Evolutionary conservation across 1,140 invertebrate genomes (phyloP).

Genomic region (Drosophila fuyamai): DNA sequence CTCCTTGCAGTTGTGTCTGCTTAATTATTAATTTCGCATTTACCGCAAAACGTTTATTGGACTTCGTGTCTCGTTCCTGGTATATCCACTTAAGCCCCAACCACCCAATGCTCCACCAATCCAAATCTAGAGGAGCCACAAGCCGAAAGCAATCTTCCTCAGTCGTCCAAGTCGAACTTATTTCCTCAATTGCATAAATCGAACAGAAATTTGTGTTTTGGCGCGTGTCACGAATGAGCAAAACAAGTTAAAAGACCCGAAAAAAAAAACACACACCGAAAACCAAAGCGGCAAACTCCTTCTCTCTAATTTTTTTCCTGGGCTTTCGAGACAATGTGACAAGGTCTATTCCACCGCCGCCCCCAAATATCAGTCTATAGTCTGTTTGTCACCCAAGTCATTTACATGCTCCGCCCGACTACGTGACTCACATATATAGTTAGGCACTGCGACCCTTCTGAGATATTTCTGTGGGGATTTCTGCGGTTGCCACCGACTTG

Average conservation of each 20-base stretch:
- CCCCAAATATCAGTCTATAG: slow-evolving; percentile 45
- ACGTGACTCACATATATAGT: slow-evolving; percentile 78
- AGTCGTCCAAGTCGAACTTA: slow-evolving; percentile 59
- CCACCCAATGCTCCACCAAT: slow-evolving; percentile 16
- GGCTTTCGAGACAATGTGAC: slow-evolving; percentile 75
- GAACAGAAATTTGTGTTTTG: slow-evolving; percentile 78
- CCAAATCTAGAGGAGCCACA: slow-evolving; percentile 26
- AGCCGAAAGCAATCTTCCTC: slow-evolving; percentile 47
- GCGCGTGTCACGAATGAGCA: slow-evolving; percentile 79
- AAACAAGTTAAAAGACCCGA: slow-evolving; percentile 45
- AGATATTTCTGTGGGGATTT: slow-evolving; percentile 54
- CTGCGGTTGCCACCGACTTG: slow-evolving; percentile 41
- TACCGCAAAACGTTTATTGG: slow-evolving; percentile 79
- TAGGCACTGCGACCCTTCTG: slow-evolving; percentile 17
- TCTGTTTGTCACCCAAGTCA: slow-evolving; percentile 82
- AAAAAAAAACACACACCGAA: slow-evolving; percentile 19
- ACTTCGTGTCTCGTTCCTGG: slow-evolving; percentile 20
- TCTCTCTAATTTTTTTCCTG: slow-evolving; percentile 36
- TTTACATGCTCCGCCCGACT: slow-evolving; percentile 76
- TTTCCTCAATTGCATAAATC: slow-evolving; percentile 83
- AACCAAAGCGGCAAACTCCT: slow-evolving; percentile 51
- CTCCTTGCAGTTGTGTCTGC: slow-evolving; percentile 40
- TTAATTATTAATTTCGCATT: slow-evolving; percentile 83
- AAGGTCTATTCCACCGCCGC: slow-evolving; percentile 50
- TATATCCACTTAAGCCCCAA: slow-evolving; percentile 10